Conservation (phyloP, 2,888 invertebrate species). For the Leucozona laternaria region DNA sequence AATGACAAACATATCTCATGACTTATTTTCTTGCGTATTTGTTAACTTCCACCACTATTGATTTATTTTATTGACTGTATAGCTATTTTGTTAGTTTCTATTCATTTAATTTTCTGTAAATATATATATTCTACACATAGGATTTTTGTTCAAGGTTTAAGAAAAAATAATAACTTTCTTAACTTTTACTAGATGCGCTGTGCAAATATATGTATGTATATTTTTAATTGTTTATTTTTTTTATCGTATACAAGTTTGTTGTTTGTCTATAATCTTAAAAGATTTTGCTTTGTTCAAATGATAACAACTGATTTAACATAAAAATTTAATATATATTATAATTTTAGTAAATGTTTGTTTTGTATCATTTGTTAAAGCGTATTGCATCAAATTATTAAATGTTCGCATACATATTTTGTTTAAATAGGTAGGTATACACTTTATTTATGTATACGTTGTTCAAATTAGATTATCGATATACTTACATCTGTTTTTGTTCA, state of each 20-base stretch:
- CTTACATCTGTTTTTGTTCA: slow-evolving; percentile 62
- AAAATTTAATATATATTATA: slow-evolving; percentile 62
- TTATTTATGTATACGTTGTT: slow-evolving; percentile 72
- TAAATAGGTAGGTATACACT: slow-evolving; percentile 54
- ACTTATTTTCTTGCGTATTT: slow-evolving; percentile 42
- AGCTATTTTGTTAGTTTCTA: slow-evolving; percentile 21
- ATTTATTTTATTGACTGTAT: slow-evolving; percentile 51
- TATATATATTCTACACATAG: slow-evolving; percentile 29
- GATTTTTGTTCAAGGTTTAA: slow-evolving; percentile 13
- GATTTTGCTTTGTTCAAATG: slow-evolving; percentile 46
- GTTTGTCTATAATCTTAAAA: slow-evolving; percentile 47
- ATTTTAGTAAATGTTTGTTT: slow-evolving; percentile 50
- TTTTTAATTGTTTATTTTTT: slow-evolving; percentile 20
- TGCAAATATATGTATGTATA: slow-evolving; percentile 38
- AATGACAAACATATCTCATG: slow-evolving; percentile 38
- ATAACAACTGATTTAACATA: slow-evolving; percentile 63
- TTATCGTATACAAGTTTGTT: slow-evolving; percentile 70
- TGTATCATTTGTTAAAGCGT: slow-evolving; percentile 70
- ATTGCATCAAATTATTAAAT: slow-evolving; percentile 74
- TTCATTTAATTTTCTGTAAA: slow-evolving; percentile 18
- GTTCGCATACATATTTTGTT: slow-evolving; percentile 77
- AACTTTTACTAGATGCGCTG: slow-evolving; percentile 29
- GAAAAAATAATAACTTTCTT: slow-evolving; percentile 14
- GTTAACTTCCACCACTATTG: slow-evolving; percentile 49
- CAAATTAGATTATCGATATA: slow-evolving; percentile 46